These are phyloP conservation scores for Corticium candelabrum DNA, from an alignment of 37 sponge, comb jelly and placozoan species.

Conservation along the genomic window DNA sequence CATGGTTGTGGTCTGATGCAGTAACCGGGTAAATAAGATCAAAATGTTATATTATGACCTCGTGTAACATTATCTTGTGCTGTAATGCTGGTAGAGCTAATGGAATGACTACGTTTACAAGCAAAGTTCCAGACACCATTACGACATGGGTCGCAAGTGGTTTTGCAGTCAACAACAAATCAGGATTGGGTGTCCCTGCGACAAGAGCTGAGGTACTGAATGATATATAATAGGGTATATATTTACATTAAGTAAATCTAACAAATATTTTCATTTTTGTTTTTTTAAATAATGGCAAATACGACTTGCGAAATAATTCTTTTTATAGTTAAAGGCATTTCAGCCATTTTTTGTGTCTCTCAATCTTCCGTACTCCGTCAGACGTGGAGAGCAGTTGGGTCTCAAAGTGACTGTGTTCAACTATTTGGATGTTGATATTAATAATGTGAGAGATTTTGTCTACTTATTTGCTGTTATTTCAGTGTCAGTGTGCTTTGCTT, in stretches of 20 bases:
- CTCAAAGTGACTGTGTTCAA: slow-evolving; percentile 14
- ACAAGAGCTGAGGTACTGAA: not conserved
- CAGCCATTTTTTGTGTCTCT: slow-evolving; percentile 15
- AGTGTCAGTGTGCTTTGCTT: too few species aligned
- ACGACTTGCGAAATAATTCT: not conserved
- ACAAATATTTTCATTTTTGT: too few species aligned
- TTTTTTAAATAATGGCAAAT: not conserved
- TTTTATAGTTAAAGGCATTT: slow-evolving; percentile 5
- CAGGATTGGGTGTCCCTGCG: slow-evolving; percentile 7
- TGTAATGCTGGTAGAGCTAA: not conserved
- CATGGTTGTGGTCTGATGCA: slow-evolving; percentile 11
- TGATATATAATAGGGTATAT: too few species aligned
- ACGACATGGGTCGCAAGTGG: slow-evolving; percentile 21
- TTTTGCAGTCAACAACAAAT: not conserved
- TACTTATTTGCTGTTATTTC: too few species aligned
- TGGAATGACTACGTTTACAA: not conserved
- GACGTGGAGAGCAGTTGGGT: slow-evolving; percentile 12
- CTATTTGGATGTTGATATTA: not conserved
- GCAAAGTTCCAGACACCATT: slow-evolving; percentile 10
- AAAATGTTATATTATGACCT: not conserved
- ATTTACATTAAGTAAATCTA: too few species aligned
- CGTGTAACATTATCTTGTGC: not conserved
- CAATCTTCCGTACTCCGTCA: slow-evolving; percentile 17
- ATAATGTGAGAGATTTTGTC: too few species aligned
- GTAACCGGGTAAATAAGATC: not conserved